Evolutionary conservation across 2,888 invertebrate species (phyloP).

Genomic region (Lamproptera curius): DNA sequence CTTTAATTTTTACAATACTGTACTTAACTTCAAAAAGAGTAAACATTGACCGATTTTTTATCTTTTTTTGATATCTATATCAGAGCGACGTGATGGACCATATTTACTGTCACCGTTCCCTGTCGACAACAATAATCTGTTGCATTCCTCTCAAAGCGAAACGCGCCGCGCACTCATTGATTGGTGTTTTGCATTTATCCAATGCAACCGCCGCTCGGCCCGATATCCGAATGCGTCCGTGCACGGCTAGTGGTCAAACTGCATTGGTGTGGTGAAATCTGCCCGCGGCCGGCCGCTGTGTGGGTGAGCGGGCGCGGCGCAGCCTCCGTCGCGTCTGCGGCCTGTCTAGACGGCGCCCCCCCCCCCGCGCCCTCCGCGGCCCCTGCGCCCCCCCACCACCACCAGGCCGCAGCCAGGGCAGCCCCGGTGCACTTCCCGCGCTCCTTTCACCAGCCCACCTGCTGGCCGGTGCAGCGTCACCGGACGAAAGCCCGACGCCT

Average conservation of each 20-base stretch:
- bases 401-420: constrained; percentile 28
- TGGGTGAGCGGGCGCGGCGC: constrained; percentile 48
- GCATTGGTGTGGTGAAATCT: constrained; percentile 40
- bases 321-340: constrained; percentile 75
- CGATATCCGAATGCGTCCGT: too few relatives aligned
- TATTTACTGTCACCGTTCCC: too few relatives aligned
- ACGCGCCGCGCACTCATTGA: too few relatives aligned
- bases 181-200: too few relatives aligned
- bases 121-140: too few relatives aligned
- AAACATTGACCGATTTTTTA: too few relatives aligned
- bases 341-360: constrained; percentile 69
- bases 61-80: too few relatives aligned
- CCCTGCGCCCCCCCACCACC: constrained; percentile 28
- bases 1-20: too few relatives aligned
- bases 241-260: constrained; percentile 48
- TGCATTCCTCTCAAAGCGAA: too few relatives aligned
- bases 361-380: constrained; percentile 31
- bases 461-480: constrained; percentile 24
- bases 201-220: constrained; percentile 38
- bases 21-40: too few relatives aligned
- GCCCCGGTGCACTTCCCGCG: constrained; percentile 26
- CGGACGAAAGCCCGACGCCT: too few relatives aligned
- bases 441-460: constrained; percentile 36
- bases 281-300: constrained; percentile 51
- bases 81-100: too few relatives aligned